These are phyloP conservation scores for Andrena hattorfiana DNA, from an alignment of 2,888 invertebrate species.

Conservation along the genomic window DNA sequence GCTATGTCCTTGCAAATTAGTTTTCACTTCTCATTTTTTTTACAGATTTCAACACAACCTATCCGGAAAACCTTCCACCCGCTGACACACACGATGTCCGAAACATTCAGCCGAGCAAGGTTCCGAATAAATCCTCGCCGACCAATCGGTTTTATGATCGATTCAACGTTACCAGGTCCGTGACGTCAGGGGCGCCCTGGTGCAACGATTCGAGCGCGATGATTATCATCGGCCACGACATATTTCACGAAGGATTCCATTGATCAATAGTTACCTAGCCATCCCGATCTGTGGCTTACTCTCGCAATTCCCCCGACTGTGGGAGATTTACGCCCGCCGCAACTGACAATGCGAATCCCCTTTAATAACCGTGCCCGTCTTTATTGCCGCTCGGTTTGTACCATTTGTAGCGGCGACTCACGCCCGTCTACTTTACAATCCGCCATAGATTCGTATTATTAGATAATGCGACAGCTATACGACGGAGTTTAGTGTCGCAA, in stretches of 20 bases:
- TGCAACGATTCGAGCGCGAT: background rate
- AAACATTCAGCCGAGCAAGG: background rate
- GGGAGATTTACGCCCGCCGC: slow-evolving; percentile 61
- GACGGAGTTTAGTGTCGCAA: slow-evolving; percentile 47
- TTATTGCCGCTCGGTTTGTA: slow-evolving; percentile 59
- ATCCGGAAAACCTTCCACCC: no score
- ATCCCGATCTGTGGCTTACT: slow-evolving; percentile 61
- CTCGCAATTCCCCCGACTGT: slow-evolving; percentile 61
- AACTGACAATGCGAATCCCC: slow-evolving; percentile 68
- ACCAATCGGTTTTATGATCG: slow-evolving; percentile 16
- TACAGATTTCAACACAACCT: background rate
- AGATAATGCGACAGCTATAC: slow-evolving; percentile 67
- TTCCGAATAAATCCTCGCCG: slow-evolving; percentile 8
- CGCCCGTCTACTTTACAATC: slow-evolving; percentile 63
- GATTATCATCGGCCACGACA: slow-evolving; percentile 44
- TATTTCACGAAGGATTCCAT: slow-evolving; percentile 61
- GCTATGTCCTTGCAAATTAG: no score
- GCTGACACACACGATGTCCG: background rate
- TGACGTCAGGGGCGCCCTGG: slow-evolving; percentile 11
- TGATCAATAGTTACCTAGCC: slow-evolving; percentile 65
- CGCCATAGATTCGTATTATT: slow-evolving; percentile 64
- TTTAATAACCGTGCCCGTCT: slow-evolving; percentile 65
- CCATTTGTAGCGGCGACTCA: slow-evolving; percentile 64
- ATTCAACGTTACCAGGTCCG: slow-evolving; percentile 4
- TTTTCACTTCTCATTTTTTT: background rate